Base-by-base conservation (phyloP, 2,113 vertebrate species). In the Psephotus haematonotus region DNA sequence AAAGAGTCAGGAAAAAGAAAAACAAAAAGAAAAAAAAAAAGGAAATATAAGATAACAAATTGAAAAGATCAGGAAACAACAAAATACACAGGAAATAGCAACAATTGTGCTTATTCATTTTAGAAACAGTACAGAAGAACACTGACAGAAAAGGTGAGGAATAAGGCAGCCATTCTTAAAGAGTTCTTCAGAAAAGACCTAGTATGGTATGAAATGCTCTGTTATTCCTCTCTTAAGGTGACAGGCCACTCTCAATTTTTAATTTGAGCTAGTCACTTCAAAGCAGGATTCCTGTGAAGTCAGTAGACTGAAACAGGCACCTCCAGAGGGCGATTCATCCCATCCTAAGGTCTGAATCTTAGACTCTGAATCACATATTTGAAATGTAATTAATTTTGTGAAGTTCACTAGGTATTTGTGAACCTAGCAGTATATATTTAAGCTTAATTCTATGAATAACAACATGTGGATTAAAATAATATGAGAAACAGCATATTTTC, bases 311-410 rank as follows among this genome's bases (percentile, higher is more conserved):
- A 92, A 96, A 82, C 3, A 33, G 82, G 93, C 63, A 93, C 92
- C 96, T 95, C 88, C 90, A 96, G 93, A 97, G 90, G 90, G 92
- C 70, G 49, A 93, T 96, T 96, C 90, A 78, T 81, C 72, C 88
- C 80, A 63, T 71, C 43, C 83, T 77, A 83, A 90, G 60, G 83
- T 77, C 72, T 81, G 50, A 86, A 67, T 62, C 52, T 57, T 79
- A 35, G 39, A 55, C 23, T 80, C 43, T 50, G 85, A 70, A 70
- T 77, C 79, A 64, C 6, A 1, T 60, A 59, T 44, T 55, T 68
- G 19, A 75, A 71, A 84, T 18, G 12, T 22, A 81, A 81, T 71
- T 65, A 39, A 76, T 80, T 88, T 68, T 44, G 52, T 67, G 27
- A 63, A 22, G 19, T 79, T 81, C 35, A 52, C 33, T 41, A 53